phyloP scores from a whole-genome alignment of 1,140 invertebrate species.

The Subanguina moxae region DNA sequence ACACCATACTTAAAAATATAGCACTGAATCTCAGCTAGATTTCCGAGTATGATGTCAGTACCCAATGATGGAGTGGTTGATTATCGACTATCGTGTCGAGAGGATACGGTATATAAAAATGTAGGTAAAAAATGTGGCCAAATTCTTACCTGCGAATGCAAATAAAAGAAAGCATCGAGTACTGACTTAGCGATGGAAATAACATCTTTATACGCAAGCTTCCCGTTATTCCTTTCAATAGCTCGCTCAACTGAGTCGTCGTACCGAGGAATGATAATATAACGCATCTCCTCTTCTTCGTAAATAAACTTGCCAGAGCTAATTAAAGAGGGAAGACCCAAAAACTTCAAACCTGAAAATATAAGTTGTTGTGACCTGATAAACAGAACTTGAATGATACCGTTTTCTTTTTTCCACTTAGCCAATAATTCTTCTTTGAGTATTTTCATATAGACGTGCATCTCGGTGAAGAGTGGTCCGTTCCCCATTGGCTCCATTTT shows the following conservation, averaged over 20 bases:
- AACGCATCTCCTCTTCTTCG: constrained; percentile 39
- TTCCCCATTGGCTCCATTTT: constrained; percentile 49
- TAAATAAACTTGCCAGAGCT: constrained; percentile 35
- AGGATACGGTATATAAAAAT: background rate
- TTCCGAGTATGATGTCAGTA: too few relatives aligned
- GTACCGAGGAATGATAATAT: constrained; percentile 41
- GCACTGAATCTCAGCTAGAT: too few relatives aligned
- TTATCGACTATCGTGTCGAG: too few relatives aligned
- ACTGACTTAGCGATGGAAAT: constrained; percentile 20
- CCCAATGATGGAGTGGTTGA: too few relatives aligned
- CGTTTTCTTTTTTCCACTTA: constrained; percentile 38
- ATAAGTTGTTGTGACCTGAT: background rate
- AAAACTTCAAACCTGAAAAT: constrained; percentile 33
- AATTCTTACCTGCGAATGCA: constrained; percentile 40
- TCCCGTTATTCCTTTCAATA: constrained; percentile 16
- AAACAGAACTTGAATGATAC: constrained; percentile 13
- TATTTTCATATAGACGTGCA: constrained; percentile 42
- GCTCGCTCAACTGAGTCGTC: constrained; percentile 30
- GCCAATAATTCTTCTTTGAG: constrained; percentile 40
- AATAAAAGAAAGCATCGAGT: constrained; percentile 34
- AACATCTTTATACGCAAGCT: constrained; percentile 19
- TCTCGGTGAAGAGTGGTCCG: constrained; percentile 51
- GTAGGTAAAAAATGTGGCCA: background rate
- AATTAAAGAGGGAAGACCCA: constrained; percentile 40
- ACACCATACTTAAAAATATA: too few relatives aligned